These are phyloP conservation scores for Polypterus senegalus DNA, from an alignment of 2,113 vertebrate species.

Conservation along the genomic window DNA sequence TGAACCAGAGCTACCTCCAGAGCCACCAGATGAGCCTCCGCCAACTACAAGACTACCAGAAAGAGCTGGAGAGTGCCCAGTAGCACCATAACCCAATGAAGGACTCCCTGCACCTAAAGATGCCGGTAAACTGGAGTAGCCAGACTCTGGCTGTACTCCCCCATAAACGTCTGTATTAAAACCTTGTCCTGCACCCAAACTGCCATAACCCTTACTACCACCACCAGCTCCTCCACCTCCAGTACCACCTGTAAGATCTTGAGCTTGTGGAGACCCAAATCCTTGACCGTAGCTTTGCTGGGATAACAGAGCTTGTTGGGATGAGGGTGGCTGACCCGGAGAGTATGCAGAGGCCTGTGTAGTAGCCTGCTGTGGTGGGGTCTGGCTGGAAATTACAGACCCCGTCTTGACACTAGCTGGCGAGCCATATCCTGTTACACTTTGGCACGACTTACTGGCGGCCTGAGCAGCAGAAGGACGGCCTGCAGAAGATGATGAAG, in stretches of 20 bases:
- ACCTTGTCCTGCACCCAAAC: constrained; percentile 37
- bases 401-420: constrained; percentile 63
- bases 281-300: constrained; percentile 53
- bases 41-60: constrained; percentile 59
- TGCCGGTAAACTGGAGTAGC: constrained; percentile 38
- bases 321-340: constrained; percentile 56
- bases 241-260: constrained; percentile 48
- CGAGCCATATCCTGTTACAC: constrained; percentile 57
- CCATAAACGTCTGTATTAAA: too few relatives aligned
- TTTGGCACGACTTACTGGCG: too few relatives aligned
- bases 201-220: constrained; percentile 44
- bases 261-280: constrained; percentile 66
- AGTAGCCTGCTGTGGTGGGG: constrained; percentile 47
- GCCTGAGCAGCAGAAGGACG: too few relatives aligned
- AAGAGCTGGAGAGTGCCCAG: constrained; percentile 82
- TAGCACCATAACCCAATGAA: constrained; percentile 67
- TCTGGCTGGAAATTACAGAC: constrained; percentile 65
- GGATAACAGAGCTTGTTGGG: constrained; percentile 36
- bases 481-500: constrained; percentile 49
- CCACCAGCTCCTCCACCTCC: constrained; percentile 34
- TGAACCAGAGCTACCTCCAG: constrained; percentile 34
- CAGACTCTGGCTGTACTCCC: constrained; percentile 40
- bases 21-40: too few relatives aligned
- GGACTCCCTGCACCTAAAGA: constrained; percentile 61
- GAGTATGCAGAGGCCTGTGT: constrained; percentile 60